Base-by-base conservation (phyloP, 2,113 vertebrate species). In the Sarotherodon lohbergeri region DNA sequence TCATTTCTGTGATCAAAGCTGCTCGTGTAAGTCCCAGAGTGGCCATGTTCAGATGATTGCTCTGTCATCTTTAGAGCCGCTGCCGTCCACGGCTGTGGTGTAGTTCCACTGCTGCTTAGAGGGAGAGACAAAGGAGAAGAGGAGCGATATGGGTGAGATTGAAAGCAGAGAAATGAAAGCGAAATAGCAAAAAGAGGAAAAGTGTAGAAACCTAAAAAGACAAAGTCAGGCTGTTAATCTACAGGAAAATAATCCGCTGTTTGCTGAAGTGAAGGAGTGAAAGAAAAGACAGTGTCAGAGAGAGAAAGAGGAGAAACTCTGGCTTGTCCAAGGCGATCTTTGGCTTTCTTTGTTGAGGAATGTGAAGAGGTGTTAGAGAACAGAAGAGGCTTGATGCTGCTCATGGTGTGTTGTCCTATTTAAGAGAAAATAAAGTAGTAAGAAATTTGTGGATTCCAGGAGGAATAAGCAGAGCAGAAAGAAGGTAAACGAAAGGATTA, bases 1-100 rank as follows among this genome's bases (percentile, higher is more conserved):
- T 95, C 85, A 91, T 93, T 89, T 88, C 83, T 78, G 13, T 82
- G 91, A 94, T 95, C 92, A 93, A 94, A 95, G 91, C 83, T 4
- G 7, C 82, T 61, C 16, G 10, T 41, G 50, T 90, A 84, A 87
- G 76, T 80, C 83, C 80, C 27, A 85, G 48, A 66, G 80, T 22
- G 14, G 79, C 10, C 32, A 63, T 46, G 68, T 83, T 90, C 55
- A 80, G 68, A 88, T 88, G 78, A 89, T 93, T 88, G 56, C 57
- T 55, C 83, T 91, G 91, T 88, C 88, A 86, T 91, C 84, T 84
- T 87, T 90, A 86, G 80, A 29, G 9, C 55, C 32, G 41, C 86
- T 80, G 82, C 2, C 32, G 22, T 78, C 85, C 3, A 87, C 2
- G 27, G 16, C 1, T 5, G 57, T 10, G 17, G 43, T 91, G 82